Evolutionary conservation across 2,797 vertebrate species (phyloP), one percentile per base, ranked within the genome.

Genomic region (Lepilemur ruficaudatus): DNA sequence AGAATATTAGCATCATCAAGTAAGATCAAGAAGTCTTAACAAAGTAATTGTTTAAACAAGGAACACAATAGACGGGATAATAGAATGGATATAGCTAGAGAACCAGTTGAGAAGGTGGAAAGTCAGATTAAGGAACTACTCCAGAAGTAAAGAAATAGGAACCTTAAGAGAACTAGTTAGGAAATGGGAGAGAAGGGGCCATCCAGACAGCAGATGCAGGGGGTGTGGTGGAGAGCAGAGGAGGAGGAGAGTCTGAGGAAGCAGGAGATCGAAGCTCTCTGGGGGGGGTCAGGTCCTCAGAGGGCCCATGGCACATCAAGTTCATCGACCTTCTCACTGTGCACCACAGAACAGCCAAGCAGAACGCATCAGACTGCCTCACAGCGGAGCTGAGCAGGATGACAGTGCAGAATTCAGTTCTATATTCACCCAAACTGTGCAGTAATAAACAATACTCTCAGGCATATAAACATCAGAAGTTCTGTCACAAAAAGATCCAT

Each of bases 401-500:
- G 23, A 30, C 41, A 11, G 25, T 23, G 22, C 32, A 46, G 9
- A 17, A 4, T 17, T 14, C 70, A 11, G 32, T 61, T 63, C 84
- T 69, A 7, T 79, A 7, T 50, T 38, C 59, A 38, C 11, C 48
- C 32, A 20, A 46, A 72, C 43, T 48, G 35, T 78, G 32, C 48
- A 32, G 48, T n/a, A 97, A 55, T 89, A 63, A 38, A 86, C 80
- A 85, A 76, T 25, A 57, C 38, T 70, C 52, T 88, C 15, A 69
- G 41, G 23, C 25, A 22, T 65, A 2, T 61, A 61, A 32, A 17
- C 81, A 88, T 72, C 41, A 30, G 59, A 84, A 80, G n/a, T 70
- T 72, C 81, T 90, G 50, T 79, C n/a, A n/a, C 20, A 72, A 18
- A 76, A 52, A 89, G 57, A 50, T 57, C 4, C 0, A 12, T 78